A percentile compares a stretch with the other conserved stretches of the same genome.
Conservation (phyloP, 2,888 invertebrate genomes). For the Callyntrura guangdongensis region DNA sequence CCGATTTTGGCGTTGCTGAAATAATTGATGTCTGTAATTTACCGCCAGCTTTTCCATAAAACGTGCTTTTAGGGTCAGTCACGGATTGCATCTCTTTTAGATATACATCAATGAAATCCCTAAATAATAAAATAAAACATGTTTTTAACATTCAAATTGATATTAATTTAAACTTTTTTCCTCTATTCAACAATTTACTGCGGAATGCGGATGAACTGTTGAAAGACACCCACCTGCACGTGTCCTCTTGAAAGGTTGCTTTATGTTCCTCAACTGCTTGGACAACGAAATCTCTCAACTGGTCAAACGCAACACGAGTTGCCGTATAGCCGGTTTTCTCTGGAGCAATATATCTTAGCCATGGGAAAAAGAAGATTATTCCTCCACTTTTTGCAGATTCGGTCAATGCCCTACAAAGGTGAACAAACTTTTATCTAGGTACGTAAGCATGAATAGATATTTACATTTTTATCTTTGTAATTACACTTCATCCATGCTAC, state of each 20-base stretch:
- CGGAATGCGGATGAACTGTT: too few species aligned
- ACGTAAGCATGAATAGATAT: background rate
- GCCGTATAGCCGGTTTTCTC: slow-evolving; percentile 52
- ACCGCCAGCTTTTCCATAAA: slow-evolving; percentile 71
- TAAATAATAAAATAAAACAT: background rate
- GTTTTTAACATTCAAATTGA: too few species aligned
- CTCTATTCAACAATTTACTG: too few species aligned
- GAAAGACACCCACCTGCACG: slow-evolving; percentile 34
- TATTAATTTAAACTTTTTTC: too few species aligned
- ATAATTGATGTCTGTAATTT: slow-evolving; percentile 9
- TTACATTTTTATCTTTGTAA: slow-evolving; percentile 1
- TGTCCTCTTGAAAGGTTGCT: slow-evolving; percentile 46
- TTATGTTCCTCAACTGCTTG: slow-evolving; percentile 55
- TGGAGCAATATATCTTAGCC: slow-evolving; percentile 66
- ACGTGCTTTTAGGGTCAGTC: slow-evolving; percentile 61
- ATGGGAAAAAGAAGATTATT: slow-evolving; percentile 67
- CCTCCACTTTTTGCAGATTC: slow-evolving; percentile 61
- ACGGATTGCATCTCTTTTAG: slow-evolving; percentile 54
- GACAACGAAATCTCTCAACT: slow-evolving; percentile 23
- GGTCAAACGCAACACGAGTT: slow-evolving; percentile 38
- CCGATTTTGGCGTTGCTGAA: background rate
- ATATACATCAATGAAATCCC: slow-evolving; percentile 74
- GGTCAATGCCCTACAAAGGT: slow-evolving; percentile 29
- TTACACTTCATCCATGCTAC: background rate
- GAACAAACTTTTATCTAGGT: background rate